Conservation (phyloP, 1,140 invertebrate genomes). For the Centruroides vittatus region DNA sequence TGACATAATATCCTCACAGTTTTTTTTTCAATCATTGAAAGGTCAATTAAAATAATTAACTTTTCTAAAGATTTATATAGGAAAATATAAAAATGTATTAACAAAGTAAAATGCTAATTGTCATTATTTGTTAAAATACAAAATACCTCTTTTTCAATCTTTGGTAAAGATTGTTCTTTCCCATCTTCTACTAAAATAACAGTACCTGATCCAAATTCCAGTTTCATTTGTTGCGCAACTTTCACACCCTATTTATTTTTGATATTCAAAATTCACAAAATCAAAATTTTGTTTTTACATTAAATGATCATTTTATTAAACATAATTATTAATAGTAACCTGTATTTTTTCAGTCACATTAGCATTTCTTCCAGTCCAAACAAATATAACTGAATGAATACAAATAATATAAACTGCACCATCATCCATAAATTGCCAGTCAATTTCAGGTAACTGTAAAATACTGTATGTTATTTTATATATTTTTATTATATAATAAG, state of each 20-base stretch:
- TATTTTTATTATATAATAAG: no score
- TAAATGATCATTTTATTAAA: neutral
- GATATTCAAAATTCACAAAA: neutral
- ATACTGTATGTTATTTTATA: neutral
- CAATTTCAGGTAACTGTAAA: slow-evolving; percentile 24
- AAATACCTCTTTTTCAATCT: slow-evolving; percentile 40
- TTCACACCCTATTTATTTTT: slow-evolving; percentile 15
- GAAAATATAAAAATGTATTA: no score
- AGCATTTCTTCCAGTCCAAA: slow-evolving; percentile 66
- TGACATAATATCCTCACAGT: no score
- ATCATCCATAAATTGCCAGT: slow-evolving; percentile 68
- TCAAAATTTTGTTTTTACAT: neutral
- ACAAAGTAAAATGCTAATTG: no score
- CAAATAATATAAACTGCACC: slow-evolving; percentile 76
- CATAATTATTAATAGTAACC: slow-evolving; percentile 19
- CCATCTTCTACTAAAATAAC: slow-evolving; percentile 71
- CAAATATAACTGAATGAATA: slow-evolving; percentile 46
- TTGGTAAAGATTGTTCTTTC: slow-evolving; percentile 54
- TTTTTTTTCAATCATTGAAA: no score
- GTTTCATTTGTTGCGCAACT: slow-evolving; percentile 29
- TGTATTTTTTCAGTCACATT: slow-evolving; percentile 51
- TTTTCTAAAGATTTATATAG: no score
- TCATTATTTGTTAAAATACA: no score
- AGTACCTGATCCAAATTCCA: slow-evolving; percentile 30
- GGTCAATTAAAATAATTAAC: no score